These are phyloP conservation scores for Cylindroiulus punctatus DNA, from an alignment of 2,888 invertebrate genomes.

Conservation along the genomic window DNA sequence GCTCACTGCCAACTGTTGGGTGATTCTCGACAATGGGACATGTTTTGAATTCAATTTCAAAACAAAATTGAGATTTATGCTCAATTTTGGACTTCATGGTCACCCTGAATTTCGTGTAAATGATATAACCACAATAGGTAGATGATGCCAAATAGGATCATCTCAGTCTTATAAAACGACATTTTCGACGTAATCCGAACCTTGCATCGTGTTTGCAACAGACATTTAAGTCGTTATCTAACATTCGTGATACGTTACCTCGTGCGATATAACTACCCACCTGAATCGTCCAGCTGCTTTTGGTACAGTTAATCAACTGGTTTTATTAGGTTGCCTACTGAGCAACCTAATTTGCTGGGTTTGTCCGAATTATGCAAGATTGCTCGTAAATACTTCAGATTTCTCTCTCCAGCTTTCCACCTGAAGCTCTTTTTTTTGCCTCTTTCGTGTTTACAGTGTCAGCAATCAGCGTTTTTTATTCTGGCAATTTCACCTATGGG, in stretches of 20 bases:
- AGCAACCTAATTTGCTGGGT: slow-evolving; percentile 43
- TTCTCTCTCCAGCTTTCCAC: neutral
- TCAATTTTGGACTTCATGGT: too few relatives aligned
- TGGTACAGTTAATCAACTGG: slow-evolving; percentile 31
- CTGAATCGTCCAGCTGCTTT: slow-evolving; percentile 33
- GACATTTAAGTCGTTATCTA: neutral
- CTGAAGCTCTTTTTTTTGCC: neutral
- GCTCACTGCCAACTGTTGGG: too few relatives aligned
- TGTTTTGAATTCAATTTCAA: too few relatives aligned
- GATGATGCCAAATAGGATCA: too few relatives aligned
- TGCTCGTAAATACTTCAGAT: slow-evolving; percentile 36
- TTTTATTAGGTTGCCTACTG: slow-evolving; percentile 45
- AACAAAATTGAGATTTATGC: too few relatives aligned
- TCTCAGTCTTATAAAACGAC: neutral
- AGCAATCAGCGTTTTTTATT: slow-evolving; percentile 35
- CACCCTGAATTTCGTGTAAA: too few relatives aligned
- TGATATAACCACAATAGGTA: too few relatives aligned
- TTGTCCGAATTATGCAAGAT: slow-evolving; percentile 42
- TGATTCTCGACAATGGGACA: too few relatives aligned
- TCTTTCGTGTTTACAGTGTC: slow-evolving; percentile 30
- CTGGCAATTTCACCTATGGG: slow-evolving; percentile 31
- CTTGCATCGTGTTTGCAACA: neutral
- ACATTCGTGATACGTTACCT: slow-evolving; percentile 32
- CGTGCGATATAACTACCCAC: slow-evolving; percentile 15
- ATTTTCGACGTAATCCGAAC: neutral